Evolutionary conservation across 2,888 invertebrate genomes (phyloP).

Genomic region (Mechanitis mazaeus): DNA sequence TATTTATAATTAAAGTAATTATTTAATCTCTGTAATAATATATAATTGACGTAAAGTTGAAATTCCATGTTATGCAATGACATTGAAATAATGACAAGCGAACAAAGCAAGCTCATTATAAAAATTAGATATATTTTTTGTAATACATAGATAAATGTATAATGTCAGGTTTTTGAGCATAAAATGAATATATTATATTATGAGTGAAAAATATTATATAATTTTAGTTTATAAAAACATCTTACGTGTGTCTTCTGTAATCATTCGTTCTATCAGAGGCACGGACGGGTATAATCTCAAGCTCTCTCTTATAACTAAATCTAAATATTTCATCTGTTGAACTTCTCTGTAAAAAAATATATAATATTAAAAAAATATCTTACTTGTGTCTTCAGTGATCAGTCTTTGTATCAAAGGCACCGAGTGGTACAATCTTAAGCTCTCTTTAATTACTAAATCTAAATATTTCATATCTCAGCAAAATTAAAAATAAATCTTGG

Average conservation of each 20-base stretch:
- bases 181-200: too few species aligned
- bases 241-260: slow-evolving; percentile 56
- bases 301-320: slow-evolving; percentile 71
- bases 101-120: too few species aligned
- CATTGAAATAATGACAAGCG: too few species aligned
- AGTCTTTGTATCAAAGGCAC: slow-evolving; percentile 68
- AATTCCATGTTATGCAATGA: too few species aligned
- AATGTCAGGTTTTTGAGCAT: too few species aligned
- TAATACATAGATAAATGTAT: too few species aligned
- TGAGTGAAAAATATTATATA: too few species aligned
- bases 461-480: slow-evolving; percentile 72
- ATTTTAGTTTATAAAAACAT: neutral
- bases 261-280: slow-evolving; percentile 61
- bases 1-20: too few species aligned
- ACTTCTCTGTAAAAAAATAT: slow-evolving; percentile 49
- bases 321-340: slow-evolving; percentile 73
- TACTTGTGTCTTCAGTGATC: slow-evolving; percentile 54
- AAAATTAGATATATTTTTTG: too few species aligned
- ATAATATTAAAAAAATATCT: slow-evolving; percentile 17
- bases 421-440: slow-evolving; percentile 70
- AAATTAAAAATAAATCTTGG: slow-evolving; percentile 8
- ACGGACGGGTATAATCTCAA: slow-evolving; percentile 73
- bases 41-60: too few species aligned
- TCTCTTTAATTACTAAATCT: slow-evolving; percentile 72
- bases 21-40: too few species aligned